Percentiles rank a stretch among this genome's conserved stretches.
Evolutionary conservation across 2,113 vertebrate genomes (phyloP).

Genomic region (Phylloscopus whistleri): DNA sequence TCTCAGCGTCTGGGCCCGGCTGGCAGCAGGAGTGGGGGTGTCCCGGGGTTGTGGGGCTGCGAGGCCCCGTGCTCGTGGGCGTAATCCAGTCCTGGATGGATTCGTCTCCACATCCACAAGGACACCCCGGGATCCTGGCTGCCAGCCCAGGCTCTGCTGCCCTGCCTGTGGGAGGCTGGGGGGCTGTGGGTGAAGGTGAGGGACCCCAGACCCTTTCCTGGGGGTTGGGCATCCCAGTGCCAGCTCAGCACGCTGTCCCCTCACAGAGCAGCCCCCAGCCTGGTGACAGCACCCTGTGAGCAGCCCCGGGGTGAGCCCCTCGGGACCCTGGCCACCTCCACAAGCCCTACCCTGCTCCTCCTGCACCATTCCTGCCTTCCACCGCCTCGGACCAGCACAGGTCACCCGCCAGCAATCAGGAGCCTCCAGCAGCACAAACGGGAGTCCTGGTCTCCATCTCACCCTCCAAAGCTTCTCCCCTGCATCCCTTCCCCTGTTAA

Average conservation of each 20-base stretch:
- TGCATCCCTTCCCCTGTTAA: neutral
- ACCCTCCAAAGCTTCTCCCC: neutral
- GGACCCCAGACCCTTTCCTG: constrained; percentile 7
- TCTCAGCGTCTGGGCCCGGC: accelerated
- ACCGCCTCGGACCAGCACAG: neutral
- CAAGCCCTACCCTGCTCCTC: accelerated
- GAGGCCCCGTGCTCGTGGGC: neutral
- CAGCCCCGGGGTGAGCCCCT: accelerated
- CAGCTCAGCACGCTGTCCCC: neutral
- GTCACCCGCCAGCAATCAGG: neutral
- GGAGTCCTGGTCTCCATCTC: neutral
- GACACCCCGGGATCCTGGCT: neutral
- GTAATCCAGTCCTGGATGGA: constrained; percentile 45
- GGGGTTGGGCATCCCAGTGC: neutral
- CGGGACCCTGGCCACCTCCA: accelerated
- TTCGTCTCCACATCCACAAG: neutral
- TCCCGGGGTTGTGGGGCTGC: neutral
- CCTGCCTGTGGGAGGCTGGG: neutral
- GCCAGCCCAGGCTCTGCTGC: accelerated
- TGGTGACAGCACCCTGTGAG: neutral
- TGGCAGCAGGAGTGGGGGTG: neutral
- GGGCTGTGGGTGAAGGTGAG: neutral
- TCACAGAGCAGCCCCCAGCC: neutral
- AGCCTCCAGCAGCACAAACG: neutral
- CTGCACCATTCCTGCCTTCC: accelerated